Evolutionary conservation across 1,140 invertebrate species (phyloP).

Genomic region (Hyposmocoma kahamanoa): DNA sequence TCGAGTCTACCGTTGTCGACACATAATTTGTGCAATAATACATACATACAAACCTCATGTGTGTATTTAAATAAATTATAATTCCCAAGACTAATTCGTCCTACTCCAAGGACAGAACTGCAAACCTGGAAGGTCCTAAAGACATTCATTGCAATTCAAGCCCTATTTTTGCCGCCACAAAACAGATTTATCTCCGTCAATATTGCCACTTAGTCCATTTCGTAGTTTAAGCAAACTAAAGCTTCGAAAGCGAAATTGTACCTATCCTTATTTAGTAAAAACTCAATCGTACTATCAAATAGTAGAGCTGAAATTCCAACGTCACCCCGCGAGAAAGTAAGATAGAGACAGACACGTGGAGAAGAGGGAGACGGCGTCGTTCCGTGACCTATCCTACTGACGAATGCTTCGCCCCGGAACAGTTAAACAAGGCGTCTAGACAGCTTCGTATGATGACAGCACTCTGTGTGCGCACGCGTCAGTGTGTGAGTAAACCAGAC

Average conservation of each 20-base stretch:
- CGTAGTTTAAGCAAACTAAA: constrained; percentile 6
- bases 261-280: constrained; percentile 27
- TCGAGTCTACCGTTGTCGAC: no score
- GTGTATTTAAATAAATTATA: constrained; percentile 71
- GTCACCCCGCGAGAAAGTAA: constrained; percentile 9
- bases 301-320: constrained; percentile 30
- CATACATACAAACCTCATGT: constrained; percentile 31
- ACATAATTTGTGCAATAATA: no score
- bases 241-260: constrained; percentile 70
- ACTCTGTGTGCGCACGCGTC: constrained; percentile 40
- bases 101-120: constrained; percentile 57
- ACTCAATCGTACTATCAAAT: constrained; percentile 18
- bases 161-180: constrained; percentile 9
- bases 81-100: constrained; percentile 67
- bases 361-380: constrained; percentile 32
- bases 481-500: constrained; percentile 28
- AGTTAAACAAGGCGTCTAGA: constrained; percentile 69
- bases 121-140: constrained; percentile 60
- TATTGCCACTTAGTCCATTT: background rate
- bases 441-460: no score
- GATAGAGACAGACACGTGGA: constrained; percentile 13
- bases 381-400: constrained; percentile 71
- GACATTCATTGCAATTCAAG: constrained; percentile 12
- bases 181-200: background rate
- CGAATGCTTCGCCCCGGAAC: constrained; percentile 67